Conservation (phyloP, 1,140 invertebrate species). For the Latrodectus geometricus region DNA sequence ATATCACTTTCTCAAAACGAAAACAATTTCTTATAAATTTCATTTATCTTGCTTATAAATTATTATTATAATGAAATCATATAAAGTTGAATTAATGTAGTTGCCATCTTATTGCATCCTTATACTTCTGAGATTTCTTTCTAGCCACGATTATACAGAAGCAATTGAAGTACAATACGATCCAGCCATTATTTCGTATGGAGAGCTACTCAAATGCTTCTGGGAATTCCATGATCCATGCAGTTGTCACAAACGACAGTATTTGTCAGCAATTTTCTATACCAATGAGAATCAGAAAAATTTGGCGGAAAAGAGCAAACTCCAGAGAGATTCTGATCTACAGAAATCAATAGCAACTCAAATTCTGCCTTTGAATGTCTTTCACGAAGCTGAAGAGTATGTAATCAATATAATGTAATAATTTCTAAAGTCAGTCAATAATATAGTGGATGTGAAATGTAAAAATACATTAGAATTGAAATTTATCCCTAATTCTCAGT, state of each 20-base stretch:
- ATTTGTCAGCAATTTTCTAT: conserved; percentile 92
- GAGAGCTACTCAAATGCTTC: conserved; percentile 84
- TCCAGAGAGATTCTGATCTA: conserved; percentile 74
- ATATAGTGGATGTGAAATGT: background rate
- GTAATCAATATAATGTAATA: too few species aligned
- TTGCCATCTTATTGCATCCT: too few species aligned
- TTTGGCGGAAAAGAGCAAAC: conserved; percentile 80
- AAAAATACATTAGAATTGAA: too few species aligned
- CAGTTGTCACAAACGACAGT: conserved; percentile 81
- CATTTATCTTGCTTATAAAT: too few species aligned
- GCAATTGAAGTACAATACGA: conserved; percentile 91
- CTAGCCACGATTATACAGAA: conserved; percentile 92
- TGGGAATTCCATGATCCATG: conserved; percentile 94
- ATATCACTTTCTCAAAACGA: too few species aligned
- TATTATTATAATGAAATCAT: too few species aligned
- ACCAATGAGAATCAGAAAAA: conserved; percentile 86
- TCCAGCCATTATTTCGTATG: conserved; percentile 80
- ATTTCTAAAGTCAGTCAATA: background rate
- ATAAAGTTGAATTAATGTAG: too few species aligned
- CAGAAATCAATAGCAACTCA: conserved; percentile 77
- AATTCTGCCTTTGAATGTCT: conserved; percentile 78
- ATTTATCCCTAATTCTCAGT: too few species aligned
- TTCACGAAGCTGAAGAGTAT: conserved; percentile 92
- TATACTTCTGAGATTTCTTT: conserved; percentile 63
- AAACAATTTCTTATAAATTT: too few species aligned